Evolutionary conservation across 2,888 invertebrate species (phyloP).

Genomic region (Chrysolina haemoptera): DNA sequence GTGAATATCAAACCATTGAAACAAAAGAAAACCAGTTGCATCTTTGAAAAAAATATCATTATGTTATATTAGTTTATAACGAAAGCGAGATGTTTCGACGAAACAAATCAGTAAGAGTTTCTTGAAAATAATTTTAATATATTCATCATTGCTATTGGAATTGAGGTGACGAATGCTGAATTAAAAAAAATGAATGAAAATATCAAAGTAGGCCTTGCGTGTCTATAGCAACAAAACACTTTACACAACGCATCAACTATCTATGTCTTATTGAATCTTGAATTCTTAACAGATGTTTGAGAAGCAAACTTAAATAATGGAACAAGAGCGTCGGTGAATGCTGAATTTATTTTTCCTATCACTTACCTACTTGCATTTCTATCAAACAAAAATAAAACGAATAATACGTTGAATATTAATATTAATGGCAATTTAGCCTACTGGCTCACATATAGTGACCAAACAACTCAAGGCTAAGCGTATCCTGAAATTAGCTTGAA

Average conservation of each 20-base stretch:
- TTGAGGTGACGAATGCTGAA: no score
- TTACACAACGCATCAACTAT: background rate
- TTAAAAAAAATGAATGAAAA: background rate
- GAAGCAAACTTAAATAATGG: background rate
- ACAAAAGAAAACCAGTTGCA: no score
- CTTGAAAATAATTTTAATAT: no score
- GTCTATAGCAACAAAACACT: background rate
- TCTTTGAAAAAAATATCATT: no score
- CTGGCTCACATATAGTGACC: conserved; percentile 6
- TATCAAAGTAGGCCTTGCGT: background rate
- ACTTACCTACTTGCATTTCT: conserved; percentile 4
- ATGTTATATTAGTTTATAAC: no score
- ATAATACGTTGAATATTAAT: background rate
- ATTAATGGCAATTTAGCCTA: background rate
- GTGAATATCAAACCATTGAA: no score
- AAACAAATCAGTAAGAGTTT: no score
- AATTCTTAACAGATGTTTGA: conserved; percentile 1
- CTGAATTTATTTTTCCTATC: background rate
- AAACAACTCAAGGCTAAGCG: background rate
- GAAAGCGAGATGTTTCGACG: no score
- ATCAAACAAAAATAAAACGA: conserved; percentile 12
- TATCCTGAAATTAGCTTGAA: background rate
- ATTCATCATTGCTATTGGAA: no score
- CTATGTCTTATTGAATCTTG: background rate
- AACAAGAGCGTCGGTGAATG: conserved; percentile 1